These are phyloP conservation scores for Tolmerus cingulatus DNA, from an alignment of 2,888 invertebrate genomes.

Conservation along the genomic window DNA sequence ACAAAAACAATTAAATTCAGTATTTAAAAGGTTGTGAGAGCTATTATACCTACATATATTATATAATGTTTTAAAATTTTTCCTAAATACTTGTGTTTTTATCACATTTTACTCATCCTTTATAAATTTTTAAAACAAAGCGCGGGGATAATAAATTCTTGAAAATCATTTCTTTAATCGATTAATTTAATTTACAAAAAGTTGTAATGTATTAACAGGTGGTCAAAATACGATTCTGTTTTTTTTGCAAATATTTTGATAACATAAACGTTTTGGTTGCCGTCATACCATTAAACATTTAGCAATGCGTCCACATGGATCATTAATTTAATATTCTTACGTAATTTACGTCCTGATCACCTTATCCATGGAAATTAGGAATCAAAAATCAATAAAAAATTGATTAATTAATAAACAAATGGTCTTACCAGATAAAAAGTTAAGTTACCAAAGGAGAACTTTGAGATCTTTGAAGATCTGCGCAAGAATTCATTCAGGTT, in stretches of 20 bases:
- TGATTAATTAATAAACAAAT: neutral
- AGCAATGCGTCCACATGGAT: neutral
- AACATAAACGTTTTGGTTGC: neutral
- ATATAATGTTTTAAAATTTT: too few relatives aligned
- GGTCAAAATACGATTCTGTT: neutral
- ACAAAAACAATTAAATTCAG: too few relatives aligned
- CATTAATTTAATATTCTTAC: neutral
- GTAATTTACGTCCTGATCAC: neutral
- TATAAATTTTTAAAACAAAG: neutral
- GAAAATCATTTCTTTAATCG: neutral
- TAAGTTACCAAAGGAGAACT: neutral
- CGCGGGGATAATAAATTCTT: neutral
- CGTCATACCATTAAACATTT: neutral
- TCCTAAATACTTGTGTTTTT: too few relatives aligned
- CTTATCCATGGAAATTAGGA: neutral
- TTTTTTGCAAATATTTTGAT: neutral
- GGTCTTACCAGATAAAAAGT: neutral
- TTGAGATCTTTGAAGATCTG: neutral
- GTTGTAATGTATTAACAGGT: neutral
- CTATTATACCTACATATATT: too few relatives aligned
- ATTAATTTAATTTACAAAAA: too few relatives aligned
- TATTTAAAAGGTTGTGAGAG: too few relatives aligned
- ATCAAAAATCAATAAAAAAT: neutral
- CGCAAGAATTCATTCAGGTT: neutral
- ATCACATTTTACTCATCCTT: too few relatives aligned